Evolutionary conservation across 2,113 vertebrate genomes (phyloP).

Genomic region (Pteronura brasiliensis): DNA sequence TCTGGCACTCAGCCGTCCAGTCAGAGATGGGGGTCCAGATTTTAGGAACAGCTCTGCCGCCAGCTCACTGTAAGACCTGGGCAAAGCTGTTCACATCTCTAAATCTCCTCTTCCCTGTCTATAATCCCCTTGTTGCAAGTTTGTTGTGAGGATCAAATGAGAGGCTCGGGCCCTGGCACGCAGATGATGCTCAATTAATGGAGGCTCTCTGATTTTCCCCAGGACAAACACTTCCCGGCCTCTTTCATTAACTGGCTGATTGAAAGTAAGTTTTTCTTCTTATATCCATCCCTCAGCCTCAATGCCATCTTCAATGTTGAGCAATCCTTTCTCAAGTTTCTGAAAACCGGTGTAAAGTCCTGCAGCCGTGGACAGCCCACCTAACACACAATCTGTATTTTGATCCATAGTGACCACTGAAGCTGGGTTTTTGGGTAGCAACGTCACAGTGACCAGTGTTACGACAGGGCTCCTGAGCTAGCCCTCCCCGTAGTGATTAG

Average conservation of each 20-base stretch:
- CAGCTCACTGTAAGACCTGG: neutral
- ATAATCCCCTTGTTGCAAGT: too few relatives aligned
- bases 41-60: neutral
- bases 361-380: neutral
- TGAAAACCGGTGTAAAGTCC: neutral
- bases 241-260: slow-evolving; percentile 73
- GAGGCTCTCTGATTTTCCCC: neutral
- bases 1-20: neutral
- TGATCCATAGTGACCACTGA: neutral
- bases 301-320: neutral
- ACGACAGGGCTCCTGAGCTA: neutral
- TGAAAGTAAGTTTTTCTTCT: slow-evolving; percentile 54
- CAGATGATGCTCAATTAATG: neutral
- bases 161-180: neutral
- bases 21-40: neutral
- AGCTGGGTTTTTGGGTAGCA: neutral
- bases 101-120: neutral
- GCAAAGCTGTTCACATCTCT: neutral
- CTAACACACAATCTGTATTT: neutral
- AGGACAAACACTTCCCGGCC: slow-evolving; percentile 58
- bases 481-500: neutral
- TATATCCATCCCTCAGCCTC: too few relatives aligned
- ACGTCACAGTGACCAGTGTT: neutral
- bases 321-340: neutral
- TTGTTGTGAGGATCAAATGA: neutral